Conservation (phyloP, 2,113 vertebrate species). For the Monopterus albus region DNA sequence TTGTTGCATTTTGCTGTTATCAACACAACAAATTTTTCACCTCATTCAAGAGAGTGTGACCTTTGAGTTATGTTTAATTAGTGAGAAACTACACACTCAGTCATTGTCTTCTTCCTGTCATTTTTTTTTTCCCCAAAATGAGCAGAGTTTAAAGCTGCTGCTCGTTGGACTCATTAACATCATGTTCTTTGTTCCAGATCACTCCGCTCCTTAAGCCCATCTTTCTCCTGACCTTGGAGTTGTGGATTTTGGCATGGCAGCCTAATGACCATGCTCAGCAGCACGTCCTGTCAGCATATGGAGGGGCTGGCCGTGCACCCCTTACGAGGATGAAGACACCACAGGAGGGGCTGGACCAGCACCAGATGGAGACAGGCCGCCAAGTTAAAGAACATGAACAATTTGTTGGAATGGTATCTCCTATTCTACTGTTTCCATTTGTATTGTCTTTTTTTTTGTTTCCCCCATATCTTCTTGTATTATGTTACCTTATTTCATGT, state of each 20-base stretch:
- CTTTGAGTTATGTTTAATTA: background rate
- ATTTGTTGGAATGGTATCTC: background rate
- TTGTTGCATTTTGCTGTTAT: too few relatives aligned
- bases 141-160: conserved; percentile 2
- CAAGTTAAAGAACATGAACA: conserved; percentile 39
- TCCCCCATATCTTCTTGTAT: background rate
- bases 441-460: background rate
- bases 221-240: conserved; percentile 67
- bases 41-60: too few relatives aligned
- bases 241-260: conserved; percentile 46
- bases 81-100: background rate
- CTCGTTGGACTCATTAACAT: conserved; percentile 29
- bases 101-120: background rate
- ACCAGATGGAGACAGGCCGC: conserved; percentile 49
- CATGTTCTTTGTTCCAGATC: conserved; percentile 32
- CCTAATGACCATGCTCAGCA: conserved; percentile 41
- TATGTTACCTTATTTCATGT: background rate
- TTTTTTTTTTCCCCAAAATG: conserved; percentile 4
- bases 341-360: conserved; percentile 47
- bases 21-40: too few relatives aligned
- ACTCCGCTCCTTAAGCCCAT: conserved; percentile 29
- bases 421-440: background rate
- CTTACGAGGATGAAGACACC: conserved; percentile 38
- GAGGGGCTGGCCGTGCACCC: conserved; percentile 42
- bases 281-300: conserved; percentile 67